Conservation (phyloP, 2,113 vertebrate genomes). For the Chionodraco myersi region DNA sequence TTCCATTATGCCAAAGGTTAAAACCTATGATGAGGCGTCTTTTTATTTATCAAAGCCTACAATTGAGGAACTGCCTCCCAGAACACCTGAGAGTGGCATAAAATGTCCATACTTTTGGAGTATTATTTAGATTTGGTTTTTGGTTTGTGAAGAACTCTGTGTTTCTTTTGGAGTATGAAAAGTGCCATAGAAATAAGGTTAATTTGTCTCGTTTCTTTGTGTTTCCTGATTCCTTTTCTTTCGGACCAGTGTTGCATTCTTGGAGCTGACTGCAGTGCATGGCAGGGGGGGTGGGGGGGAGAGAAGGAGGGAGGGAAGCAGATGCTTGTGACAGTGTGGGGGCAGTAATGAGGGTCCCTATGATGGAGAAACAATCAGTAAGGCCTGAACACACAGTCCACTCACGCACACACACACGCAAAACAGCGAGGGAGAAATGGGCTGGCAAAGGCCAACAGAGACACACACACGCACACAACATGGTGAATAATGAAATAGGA, state of each 20-base stretch:
- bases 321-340: slow-evolving; percentile 76
- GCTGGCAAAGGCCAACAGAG: slow-evolving; percentile 62
- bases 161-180: too few relatives aligned
- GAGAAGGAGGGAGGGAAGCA: slow-evolving; percentile 41
- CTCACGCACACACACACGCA: slow-evolving; percentile 32
- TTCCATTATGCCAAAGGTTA: too few relatives aligned
- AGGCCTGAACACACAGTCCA: slow-evolving; percentile 65
- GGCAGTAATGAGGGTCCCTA: slow-evolving; percentile 73
- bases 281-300: slow-evolving; percentile 25
- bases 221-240: slow-evolving; percentile 21
- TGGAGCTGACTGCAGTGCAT: slow-evolving; percentile 22
- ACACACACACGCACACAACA: slow-evolving; percentile 3
- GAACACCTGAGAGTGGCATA: too few relatives aligned
- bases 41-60: too few relatives aligned
- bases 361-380: slow-evolving; percentile 69
- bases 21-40: too few relatives aligned
- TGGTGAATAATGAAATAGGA: slow-evolving; percentile 55
- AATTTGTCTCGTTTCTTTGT: background rate
- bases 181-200: too few relatives aligned
- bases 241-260: slow-evolving; percentile 24
- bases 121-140: too few relatives aligned
- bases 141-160: too few relatives aligned
- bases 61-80: too few relatives aligned
- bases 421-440: slow-evolving; percentile 75
- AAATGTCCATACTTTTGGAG: too few relatives aligned